Base-by-base conservation (phyloP, 2,797 vertebrate genomes). In the Mareca penelope region DNA sequence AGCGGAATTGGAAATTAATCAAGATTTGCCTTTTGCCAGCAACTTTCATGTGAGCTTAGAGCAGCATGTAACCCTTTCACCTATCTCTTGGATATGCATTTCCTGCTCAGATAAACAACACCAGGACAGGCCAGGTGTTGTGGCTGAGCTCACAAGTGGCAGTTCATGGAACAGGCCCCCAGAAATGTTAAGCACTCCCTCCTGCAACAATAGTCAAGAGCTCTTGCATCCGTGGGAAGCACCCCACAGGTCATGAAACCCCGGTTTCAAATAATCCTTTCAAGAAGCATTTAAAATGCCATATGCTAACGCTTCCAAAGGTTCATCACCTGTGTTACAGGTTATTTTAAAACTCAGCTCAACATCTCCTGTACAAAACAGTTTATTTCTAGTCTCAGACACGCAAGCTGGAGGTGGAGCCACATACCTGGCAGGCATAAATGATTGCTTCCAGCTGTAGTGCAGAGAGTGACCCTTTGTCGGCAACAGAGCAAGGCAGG, bases 401-500 rank as follows among this genome's bases (percentile, higher is more conserved):
- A 26, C 0, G 9, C 15, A 18, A 33, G 56, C 57, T 2, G 84
- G 24, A 17, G 40, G 65, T 8, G 61, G 64, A 77, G 83, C 42
- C 57, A 29, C 40, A 1, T 97, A 99, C 99, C 99, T 99, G 99
- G 97, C 99, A 99, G 96, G 99, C 98, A 0, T 99, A 99, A 82
- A 99, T 98, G 96, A 99, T 99, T 85, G 99, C 99, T 96, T 99
- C 99, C 70, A 99, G 98, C 98, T 99, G 99, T 94, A 99, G 98
- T 71, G 99, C 99, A 2, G 99, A 99, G 82, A 99, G 98, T 35
- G 98, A 96, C n/a, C 98, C 98, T 1, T 72, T 96, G 80, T 98
- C 98, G 4, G 98, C 98, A 60, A 98, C 98, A 0, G 94, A 73
- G 71, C 96, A 59, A 0, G 98, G 98, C 91, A 99, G 98, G 68